These are phyloP conservation scores for Stenodema calcarata DNA, from an alignment of 2,888 invertebrate genomes.

Conservation along the genomic window DNA sequence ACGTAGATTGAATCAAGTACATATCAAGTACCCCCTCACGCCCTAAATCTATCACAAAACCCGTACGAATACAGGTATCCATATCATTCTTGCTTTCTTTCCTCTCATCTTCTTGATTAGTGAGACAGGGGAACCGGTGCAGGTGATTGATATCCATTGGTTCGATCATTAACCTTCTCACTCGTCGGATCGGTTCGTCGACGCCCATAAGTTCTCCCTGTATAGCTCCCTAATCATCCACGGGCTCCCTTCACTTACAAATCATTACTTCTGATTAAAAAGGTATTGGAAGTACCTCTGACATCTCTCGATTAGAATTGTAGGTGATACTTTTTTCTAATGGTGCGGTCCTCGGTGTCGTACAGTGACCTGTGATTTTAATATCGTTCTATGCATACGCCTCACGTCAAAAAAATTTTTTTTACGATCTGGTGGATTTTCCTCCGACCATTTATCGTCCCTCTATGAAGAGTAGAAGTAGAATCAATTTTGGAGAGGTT, in stretches of 20 bases:
- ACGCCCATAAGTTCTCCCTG: neutral
- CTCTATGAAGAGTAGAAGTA: too few species aligned
- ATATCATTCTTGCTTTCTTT: neutral
- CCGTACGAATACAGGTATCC: too few species aligned
- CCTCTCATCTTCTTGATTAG: neutral
- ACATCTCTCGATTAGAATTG: neutral
- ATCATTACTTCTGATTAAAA: slow-evolving; percentile 26
- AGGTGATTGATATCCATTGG: slow-evolving; percentile 3
- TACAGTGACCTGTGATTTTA: too few species aligned
- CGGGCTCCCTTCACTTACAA: slow-evolving; percentile 2
- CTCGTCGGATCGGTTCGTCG: neutral
- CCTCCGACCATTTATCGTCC: too few species aligned
- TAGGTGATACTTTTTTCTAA: neutral
- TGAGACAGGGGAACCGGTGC: neutral
- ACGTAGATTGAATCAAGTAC: too few species aligned
- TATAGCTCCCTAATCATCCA: slow-evolving; percentile 21
- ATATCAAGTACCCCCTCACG: too few species aligned
- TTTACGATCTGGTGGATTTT: too few species aligned
- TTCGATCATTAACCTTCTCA: slow-evolving; percentile 11
- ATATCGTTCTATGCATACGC: too few species aligned
- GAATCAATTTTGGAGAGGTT: too few species aligned
- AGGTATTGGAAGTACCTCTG: slow-evolving; percentile 3
- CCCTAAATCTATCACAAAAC: too few species aligned
- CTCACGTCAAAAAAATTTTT: too few species aligned
- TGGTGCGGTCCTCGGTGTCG: too few species aligned